phyloP scores from a whole-genome alignment of 2,888 invertebrate species.

The Lumbricus terrestris region DNA sequence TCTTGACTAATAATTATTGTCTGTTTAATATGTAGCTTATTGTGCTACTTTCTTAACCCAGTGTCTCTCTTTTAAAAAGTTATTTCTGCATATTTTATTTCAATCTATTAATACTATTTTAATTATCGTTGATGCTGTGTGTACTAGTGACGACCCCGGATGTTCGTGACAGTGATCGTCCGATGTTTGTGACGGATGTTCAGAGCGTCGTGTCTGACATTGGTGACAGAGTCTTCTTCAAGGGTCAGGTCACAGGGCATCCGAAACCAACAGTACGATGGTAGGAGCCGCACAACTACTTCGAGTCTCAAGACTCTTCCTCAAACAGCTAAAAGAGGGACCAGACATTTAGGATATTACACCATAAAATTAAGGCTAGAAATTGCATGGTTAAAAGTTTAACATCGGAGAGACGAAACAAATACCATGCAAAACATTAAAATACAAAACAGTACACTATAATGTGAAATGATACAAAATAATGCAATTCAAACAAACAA shows the following conservation, averaged over 20 bases:
- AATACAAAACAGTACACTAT: too few relatives aligned
- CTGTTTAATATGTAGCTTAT: too few relatives aligned
- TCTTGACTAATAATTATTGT: too few relatives aligned
- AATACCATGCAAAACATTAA: too few relatives aligned
- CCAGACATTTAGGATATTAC: constrained; percentile 4
- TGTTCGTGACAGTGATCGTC: constrained; percentile 41
- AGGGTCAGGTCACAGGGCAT: constrained; percentile 49
- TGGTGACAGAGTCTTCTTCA: constrained; percentile 53
- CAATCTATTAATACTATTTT: too few relatives aligned
- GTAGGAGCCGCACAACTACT: constrained; percentile 43
- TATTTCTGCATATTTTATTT: background rate
- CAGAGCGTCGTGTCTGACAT: constrained; percentile 48
- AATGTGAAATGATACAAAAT: too few relatives aligned
- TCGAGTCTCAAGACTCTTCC: background rate
- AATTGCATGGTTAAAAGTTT: too few relatives aligned
- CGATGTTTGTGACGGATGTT: constrained; percentile 48
- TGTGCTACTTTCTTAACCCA: background rate
- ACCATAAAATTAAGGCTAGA: too few relatives aligned
- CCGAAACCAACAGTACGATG: constrained; percentile 55
- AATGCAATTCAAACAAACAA: too few relatives aligned
- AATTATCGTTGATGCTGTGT: too few relatives aligned
- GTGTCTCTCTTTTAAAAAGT: too few relatives aligned
- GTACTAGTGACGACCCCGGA: constrained; percentile 36
- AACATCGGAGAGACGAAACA: too few relatives aligned
- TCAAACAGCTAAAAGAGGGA: background rate